phyloP scores from a whole-genome alignment of 2,113 vertebrate genomes.

The Danionella cerebrum region DNA sequence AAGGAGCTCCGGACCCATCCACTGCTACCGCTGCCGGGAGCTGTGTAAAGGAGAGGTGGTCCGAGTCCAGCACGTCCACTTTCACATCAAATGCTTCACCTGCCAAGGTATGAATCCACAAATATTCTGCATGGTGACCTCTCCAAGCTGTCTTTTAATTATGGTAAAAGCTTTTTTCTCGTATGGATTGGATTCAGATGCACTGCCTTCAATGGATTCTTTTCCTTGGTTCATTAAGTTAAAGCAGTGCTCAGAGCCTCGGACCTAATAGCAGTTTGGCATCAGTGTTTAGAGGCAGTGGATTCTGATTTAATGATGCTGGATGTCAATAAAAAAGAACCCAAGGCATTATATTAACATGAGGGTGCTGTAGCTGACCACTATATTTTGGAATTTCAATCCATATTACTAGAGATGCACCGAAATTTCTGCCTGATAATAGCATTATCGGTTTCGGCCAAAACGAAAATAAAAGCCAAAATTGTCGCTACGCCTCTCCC shows the following conservation, averaged over 20 bases:
- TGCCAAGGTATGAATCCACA: slow-evolving; percentile 79
- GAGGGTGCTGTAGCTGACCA: too few species aligned
- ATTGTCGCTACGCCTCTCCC: too few species aligned
- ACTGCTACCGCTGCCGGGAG: slow-evolving; percentile 89
- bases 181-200: background rate
- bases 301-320: background rate
- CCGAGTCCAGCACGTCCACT: slow-evolving; percentile 90
- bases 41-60: slow-evolving; percentile 96
- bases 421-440: too few species aligned
- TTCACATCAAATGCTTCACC: slow-evolving; percentile 98
- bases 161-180: background rate
- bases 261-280: background rate
- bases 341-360: too few species aligned
- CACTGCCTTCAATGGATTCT: background rate
- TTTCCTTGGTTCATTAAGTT: background rate
- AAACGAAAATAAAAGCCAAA: too few species aligned
- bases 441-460: too few species aligned
- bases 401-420: too few species aligned
- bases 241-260: background rate
- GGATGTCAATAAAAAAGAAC: too few species aligned
- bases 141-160: background rate
- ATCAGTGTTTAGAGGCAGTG: background rate
- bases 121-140: background rate
- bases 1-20: slow-evolving; percentile 73
- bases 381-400: too few species aligned